A percentile compares a stretch with the other conserved stretches of the same genome.
Evolutionary conservation across 2,888 invertebrate species (phyloP).

Genomic region (Piscicola geometra): DNA sequence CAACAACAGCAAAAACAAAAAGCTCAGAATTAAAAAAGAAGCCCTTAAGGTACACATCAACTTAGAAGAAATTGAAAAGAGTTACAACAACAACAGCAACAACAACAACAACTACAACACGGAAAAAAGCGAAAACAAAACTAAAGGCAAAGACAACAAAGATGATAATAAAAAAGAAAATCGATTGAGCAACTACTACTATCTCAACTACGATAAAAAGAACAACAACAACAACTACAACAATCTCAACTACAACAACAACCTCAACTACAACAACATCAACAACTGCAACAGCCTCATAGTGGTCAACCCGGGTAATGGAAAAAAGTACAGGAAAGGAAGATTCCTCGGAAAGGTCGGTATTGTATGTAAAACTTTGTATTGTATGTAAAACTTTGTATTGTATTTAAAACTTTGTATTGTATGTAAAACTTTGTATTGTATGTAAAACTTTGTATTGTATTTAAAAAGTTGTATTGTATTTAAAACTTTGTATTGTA

Average conservation of each 20-base stretch:
- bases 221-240: neutral
- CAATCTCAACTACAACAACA: neutral
- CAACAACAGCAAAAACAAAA: too few species aligned
- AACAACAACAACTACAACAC: neutral
- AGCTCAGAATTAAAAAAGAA: too few species aligned
- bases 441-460: too few species aligned
- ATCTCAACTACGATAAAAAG: neutral
- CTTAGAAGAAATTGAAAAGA: neutral
- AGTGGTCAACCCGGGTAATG: conserved; percentile 25
- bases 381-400: too few species aligned
- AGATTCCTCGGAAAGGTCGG: conserved; percentile 37
- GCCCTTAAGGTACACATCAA: neutral
- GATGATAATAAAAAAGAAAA: neutral
- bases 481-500: too few species aligned
- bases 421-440: conserved; percentile 5
- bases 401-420: neutral
- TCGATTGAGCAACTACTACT: neutral
- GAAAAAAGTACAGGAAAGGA: conserved; percentile 31
- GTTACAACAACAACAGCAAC: neutral
- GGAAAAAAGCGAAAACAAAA: neutral
- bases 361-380: neutral
- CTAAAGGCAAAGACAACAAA: neutral
- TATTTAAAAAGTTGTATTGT: too few species aligned
- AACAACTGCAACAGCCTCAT: conserved; percentile 5
- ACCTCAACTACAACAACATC: neutral